A percentile compares a stretch with the other conserved stretches of the same genome.
phyloP scores from a whole-genome alignment of 1,140 invertebrate genomes.

The Nymphalis io region DNA sequence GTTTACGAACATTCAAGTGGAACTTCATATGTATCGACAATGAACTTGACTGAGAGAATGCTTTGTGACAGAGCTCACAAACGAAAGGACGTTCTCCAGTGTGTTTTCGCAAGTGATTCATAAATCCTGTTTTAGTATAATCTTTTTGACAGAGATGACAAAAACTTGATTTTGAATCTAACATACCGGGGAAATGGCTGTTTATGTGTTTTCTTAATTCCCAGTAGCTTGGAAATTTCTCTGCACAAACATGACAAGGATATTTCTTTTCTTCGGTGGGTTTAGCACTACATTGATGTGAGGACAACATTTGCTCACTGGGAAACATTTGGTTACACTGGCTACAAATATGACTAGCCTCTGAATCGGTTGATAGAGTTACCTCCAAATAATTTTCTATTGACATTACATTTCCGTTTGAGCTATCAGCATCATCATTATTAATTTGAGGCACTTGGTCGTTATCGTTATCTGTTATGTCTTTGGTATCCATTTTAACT shows the following conservation, averaged over 20 bases:
- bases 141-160: conserved; percentile 80
- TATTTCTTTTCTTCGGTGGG: conserved; percentile 75
- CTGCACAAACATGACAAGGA: conserved; percentile 78
- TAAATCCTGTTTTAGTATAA: conserved; percentile 80
- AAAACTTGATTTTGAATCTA: conserved; percentile 79
- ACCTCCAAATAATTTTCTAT: conserved; percentile 81
- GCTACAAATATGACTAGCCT: conserved; percentile 76
- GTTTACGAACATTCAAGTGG: conserved; percentile 82
- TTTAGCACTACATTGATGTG: conserved; percentile 73
- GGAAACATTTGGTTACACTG: conserved; percentile 78
- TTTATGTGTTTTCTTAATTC: conserved; percentile 79
- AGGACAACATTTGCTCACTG: conserved; percentile 66
- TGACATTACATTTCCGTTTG: conserved; percentile 76
- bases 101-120: conserved; percentile 91
- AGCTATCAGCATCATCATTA: conserved; percentile 73
- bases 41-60: conserved; percentile 82
- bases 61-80: conserved; percentile 83
- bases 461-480: conserved; percentile 61
- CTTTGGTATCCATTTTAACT: conserved; percentile 75
- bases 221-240: conserved; percentile 79
- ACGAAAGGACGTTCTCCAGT: conserved; percentile 90
- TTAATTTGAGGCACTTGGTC: conserved; percentile 58
- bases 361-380: conserved; percentile 77
- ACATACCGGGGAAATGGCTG: conserved; percentile 78
- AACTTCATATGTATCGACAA: conserved; percentile 84